Percentiles rank a stretch among this genome's conserved stretches.
These are phyloP conservation scores for Pollimyrus isidori DNA, from an alignment of 2,113 vertebrate genomes.

Conservation along the genomic window DNA sequence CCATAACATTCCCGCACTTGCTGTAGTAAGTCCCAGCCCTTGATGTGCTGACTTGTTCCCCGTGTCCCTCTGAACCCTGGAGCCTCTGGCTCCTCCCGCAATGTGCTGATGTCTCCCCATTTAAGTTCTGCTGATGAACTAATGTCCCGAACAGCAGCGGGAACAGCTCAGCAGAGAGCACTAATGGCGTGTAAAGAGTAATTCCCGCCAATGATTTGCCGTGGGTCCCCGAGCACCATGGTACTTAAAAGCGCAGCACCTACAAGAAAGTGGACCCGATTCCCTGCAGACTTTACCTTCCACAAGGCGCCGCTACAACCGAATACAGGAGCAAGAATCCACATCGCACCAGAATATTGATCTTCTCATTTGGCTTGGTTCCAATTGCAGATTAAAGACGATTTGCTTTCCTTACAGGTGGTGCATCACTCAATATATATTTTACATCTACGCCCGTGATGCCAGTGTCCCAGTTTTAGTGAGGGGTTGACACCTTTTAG, in stretches of 20 bases:
- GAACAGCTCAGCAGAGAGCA: conserved; percentile 55
- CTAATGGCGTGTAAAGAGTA: conserved; percentile 54
- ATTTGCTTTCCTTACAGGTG: neutral
- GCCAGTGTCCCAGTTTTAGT: neutral
- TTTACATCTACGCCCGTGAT: neutral
- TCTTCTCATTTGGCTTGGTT: neutral
- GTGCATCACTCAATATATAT: neutral
- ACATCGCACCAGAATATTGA: neutral
- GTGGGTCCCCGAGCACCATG: neutral
- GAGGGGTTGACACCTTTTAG: neutral
- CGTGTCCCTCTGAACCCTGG: conserved; percentile 26
- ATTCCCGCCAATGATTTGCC: conserved; percentile 19
- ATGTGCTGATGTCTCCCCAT: conserved; percentile 56
- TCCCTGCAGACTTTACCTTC: neutral
- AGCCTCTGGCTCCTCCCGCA: conserved; percentile 19
- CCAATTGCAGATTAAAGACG: neutral
- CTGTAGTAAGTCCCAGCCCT: neutral
- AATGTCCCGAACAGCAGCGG: conserved; percentile 32
- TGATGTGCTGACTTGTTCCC: neutral
- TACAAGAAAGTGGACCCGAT: neutral
- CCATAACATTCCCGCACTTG: neutral
- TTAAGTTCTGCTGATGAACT: conserved; percentile 48
- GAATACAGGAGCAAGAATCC: neutral
- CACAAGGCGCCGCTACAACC: neutral
- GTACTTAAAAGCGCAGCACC: neutral